Base-by-base conservation (phyloP, 2,888 invertebrate genomes). In the Temnothorax rugatulus region DNA sequence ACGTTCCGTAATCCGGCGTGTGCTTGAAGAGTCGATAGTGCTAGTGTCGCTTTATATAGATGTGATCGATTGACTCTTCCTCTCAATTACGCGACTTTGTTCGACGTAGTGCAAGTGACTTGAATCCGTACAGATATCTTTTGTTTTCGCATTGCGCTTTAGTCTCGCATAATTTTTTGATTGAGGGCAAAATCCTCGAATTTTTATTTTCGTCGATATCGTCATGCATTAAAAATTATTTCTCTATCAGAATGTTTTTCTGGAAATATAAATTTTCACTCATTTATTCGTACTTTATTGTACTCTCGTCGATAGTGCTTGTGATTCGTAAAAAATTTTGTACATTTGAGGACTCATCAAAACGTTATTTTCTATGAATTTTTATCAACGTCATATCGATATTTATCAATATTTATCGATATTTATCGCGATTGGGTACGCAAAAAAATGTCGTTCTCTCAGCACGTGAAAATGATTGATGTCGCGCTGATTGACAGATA, bases 21-120 rank as follows among this genome's bases (percentile, higher is more conserved):
- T 59, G 47, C 41, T 59, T 44, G 21, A 21, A 68, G 8, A n/a
- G 57, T 57, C 66, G 52, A 41, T 44, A 57, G 79, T 79, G 79
- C 41, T 71, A 77, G 77, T 77, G 77, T 54, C 77, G 68, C 13
- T 68, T 13, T 15, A 13, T 75, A 64, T 21, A 66, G 38, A 11
- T 41, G 52, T 54, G 76, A 41, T 68, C 41, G 52, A 54, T 66
- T 38, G 18, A 54, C 5, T 68, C 18, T 18, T 34, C 29, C 8
- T 34, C 21, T 25, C 54, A 18, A 41, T 77, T 54, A 25, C 25
- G n/a, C 52, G 25, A 8, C 41, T n/a, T 66, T n/a, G 15, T 21
- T 66, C 9, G 13, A 13, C 25, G n/a, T 44, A 29, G 77, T 77
- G 77, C 68, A 68, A 68, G 77, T 77, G 77, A 66, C 25, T 76